Base-by-base conservation (phyloP, 2,888 invertebrate species). In the Hemistola chrysoprasaria region DNA sequence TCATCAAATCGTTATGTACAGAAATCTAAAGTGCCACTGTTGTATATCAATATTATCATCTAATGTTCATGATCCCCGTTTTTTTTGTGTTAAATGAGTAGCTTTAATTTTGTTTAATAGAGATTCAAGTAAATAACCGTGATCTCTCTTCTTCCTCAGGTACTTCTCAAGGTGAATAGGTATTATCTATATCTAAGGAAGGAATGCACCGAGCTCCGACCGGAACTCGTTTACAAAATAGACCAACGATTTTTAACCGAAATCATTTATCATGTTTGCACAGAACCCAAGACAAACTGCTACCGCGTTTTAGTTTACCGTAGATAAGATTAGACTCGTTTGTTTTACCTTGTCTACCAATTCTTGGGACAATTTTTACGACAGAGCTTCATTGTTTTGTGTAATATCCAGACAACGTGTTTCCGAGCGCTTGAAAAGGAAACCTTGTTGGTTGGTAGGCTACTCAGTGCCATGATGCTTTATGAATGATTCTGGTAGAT, bases 81-180 rank as follows among this genome's bases (percentile, higher is more conserved):
- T n/a, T n/a, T n/a, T n/a, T n/a, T n/a, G n/a, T n/a, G n/a, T n/a
- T n/a, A n/a, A n/a, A 16, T 16, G 16, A 3, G 16, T 44, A 44
- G 37, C 24, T 33, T 8, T 34, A 26, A 22, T 26, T 26, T 32
- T 39, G n/a, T n/a, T n/a, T n/a, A n/a, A n/a, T n/a, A 40, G 45
- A 45, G 32, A 40, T 30, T 16, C 41, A 34, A 8, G 36, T 74
- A 62, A 82, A 78, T 85, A 86, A 87, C 77, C 68, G 67, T 72
- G 67, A 62, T 71, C 76, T 87, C 81, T 86, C 82, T 87, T 86
- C 81, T 87, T 86, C 76, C 84, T 70, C 86, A 87, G 86, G 86
- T 87, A 87, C 86, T 87, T 87, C 86, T 85, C 86, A 86, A 86
- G 85, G 85, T 87, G 85, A 87, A 86, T 86, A 85, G 86, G 86